Evolutionary conservation across 2,113 vertebrate genomes (phyloP), one percentile per base, ranked within the genome.

Genomic region (Anolis sagrei): DNA sequence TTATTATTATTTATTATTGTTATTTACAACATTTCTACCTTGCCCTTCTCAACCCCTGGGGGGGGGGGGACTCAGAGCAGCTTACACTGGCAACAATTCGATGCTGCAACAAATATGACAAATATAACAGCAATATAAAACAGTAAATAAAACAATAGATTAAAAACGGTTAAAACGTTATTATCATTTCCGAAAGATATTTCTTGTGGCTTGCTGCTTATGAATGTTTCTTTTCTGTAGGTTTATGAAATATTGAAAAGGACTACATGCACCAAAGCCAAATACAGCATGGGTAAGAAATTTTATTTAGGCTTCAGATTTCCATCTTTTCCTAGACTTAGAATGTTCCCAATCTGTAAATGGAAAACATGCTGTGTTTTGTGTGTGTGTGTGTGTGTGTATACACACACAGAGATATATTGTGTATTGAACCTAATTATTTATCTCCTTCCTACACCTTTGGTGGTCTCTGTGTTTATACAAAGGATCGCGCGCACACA

Each of bases 191-290:
- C 7, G 29, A 68, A 7, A 1, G 25, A 64, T 64, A 64, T 25
- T 81, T 83, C 29, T 19, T 54, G 49, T 72, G 32, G 21, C 29
- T 13, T 72, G 21, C 13, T 39, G 23, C n/a, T 73, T 82, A 58
- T 84, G 83, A 64, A 87, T 90, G 64, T 69, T n/a, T 87, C 27
- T 88, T 84, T 48, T 44, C 88, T 80, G 9, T 86, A 99, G 98
- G 98, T 99, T 83, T 98, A 97, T 69, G 98, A 98, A 93, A 97
- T 99, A 68, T 81, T 99, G 93, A 99, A 99, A 90, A 97, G 98
- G 91, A 98, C 97, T 0, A 98, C 97, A 0, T 99, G 98, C 93
- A 97, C 95, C 32, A 97, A 95, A 83, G 96, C 97, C 84, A 98
- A 98, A 90, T 98, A 98, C 86, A 96, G 96, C 94, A 98, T 99